A percentile compares a stretch with the other conserved stretches of the same genome.
These are phyloP conservation scores for Dynastes maya DNA, from an alignment of 2,888 invertebrate species.

Conservation along the genomic window DNA sequence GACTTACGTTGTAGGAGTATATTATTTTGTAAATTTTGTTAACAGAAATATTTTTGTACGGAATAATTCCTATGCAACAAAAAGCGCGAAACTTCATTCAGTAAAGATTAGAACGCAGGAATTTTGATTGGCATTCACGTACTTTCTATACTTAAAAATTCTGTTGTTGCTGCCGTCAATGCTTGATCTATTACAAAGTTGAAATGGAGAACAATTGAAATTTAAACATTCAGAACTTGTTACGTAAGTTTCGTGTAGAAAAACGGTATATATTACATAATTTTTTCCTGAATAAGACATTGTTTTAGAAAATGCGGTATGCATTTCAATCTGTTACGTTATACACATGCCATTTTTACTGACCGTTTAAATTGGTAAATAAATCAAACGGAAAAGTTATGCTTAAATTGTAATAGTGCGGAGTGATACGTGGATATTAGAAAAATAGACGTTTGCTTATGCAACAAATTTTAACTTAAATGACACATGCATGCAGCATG, in stretches of 20 bases:
- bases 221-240: slow-evolving; percentile 13
- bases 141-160: slow-evolving; percentile 31
- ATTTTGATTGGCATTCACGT: background rate
- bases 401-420: too few relatives aligned
- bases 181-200: background rate
- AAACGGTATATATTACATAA: slow-evolving; percentile 22
- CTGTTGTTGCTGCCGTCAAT: background rate
- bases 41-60: too few relatives aligned
- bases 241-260: slow-evolving; percentile 9
- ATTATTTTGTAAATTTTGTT: too few relatives aligned
- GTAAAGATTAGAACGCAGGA: background rate
- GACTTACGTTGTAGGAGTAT: too few relatives aligned
- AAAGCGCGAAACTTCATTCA: background rate
- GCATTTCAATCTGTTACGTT: background rate
- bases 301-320: slow-evolving; percentile 8
- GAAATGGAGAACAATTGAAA: slow-evolving; percentile 2
- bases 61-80: background rate
- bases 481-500: too few relatives aligned
- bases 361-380: too few relatives aligned
- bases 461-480: too few relatives aligned
- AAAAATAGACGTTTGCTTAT: too few relatives aligned
- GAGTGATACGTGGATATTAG: too few relatives aligned
- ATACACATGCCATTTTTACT: too few relatives aligned
- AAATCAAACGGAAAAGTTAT: too few relatives aligned
- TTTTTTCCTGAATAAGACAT: background rate